A percentile compares a stretch with the other conserved stretches of the same genome.
These are phyloP conservation scores for Trochalopteron elliotii DNA, from an alignment of 2,113 vertebrate genomes.

Conservation along the genomic window DNA sequence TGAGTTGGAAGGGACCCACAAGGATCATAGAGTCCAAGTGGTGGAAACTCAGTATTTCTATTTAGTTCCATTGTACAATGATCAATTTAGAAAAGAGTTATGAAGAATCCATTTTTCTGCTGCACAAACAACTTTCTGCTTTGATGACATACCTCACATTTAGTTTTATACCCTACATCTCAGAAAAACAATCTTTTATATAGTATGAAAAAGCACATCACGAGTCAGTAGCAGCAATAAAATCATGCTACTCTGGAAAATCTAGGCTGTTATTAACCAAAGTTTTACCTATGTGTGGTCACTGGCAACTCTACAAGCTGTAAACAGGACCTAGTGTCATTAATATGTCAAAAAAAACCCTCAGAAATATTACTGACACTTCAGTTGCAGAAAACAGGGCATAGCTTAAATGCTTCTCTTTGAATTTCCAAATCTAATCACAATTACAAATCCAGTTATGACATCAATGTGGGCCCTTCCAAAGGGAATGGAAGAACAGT, in stretches of 20 bases:
- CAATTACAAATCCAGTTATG: conserved; percentile 66
- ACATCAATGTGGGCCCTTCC: conserved; percentile 68
- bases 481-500: conserved; percentile 68
- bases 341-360: background rate
- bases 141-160: background rate
- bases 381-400: conserved; percentile 47
- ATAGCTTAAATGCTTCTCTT: conserved; percentile 37
- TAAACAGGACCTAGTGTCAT: background rate
- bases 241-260: background rate
- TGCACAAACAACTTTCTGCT: background rate
- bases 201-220: background rate
- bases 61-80: background rate
- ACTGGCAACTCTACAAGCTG: conserved; percentile 2
- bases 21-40: background rate
- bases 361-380: conserved; percentile 46
- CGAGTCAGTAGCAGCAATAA: background rate
- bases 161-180: background rate
- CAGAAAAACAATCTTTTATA: background rate
- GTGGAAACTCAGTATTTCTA: background rate
- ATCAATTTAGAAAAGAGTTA: background rate
- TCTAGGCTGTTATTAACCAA: background rate
- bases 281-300: background rate
- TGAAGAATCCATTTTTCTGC: background rate
- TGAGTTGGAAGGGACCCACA: background rate
- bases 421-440: conserved; percentile 65